Evolutionary conservation across 2,113 vertebrate genomes (phyloP), one percentile per base, ranked within the genome.

Genomic region (Triplophysa rosa): DNA sequence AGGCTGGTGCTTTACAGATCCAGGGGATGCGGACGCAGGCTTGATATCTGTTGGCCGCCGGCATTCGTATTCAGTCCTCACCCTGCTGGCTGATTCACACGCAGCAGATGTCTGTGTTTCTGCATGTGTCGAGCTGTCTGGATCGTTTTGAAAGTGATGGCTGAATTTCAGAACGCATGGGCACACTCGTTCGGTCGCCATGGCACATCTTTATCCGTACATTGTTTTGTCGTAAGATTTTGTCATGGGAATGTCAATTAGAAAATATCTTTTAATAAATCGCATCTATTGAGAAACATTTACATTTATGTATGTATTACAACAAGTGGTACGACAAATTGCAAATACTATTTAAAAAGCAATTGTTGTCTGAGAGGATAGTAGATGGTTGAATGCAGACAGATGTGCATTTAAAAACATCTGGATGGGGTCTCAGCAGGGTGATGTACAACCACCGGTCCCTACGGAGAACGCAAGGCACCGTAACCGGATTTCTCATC

Each of bases 31-130:
- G 29, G 63, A 73, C 21, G 42, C 64, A 77, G 73, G 72, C 16
- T 56, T 56, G 65, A 89, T 85, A 86, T 81, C 85, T 80, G n/a
- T 8, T 10, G 8, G 37, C 47, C 52, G n/a, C 54, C 11, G 4
- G 42, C 78, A 91, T 90, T 86, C 87, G 81, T 80, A 89, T 89
- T 88, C 84, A 80, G 72, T 77, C 62, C 79, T 66, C 5, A 29
- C 72, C 1, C 62, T 52, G 54, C 45, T 24, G 66, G 16, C 59
- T 56, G 33, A 84, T 86, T 89, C 81, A 88, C 86, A 89, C 24
- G n/a, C 78, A 82, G 78, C 87, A 90, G 84, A 89, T 88, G 89
- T 88, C 82, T 79, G 76, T 83, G 86, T 87, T 82, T 83, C 76
- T 87, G 79, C 75, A 61, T 87, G 87, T 87, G 84, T 84, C 23